Evolutionary conservation across 2,113 vertebrate genomes (phyloP).

Genomic region (Campylomormyrus tamandua): DNA sequence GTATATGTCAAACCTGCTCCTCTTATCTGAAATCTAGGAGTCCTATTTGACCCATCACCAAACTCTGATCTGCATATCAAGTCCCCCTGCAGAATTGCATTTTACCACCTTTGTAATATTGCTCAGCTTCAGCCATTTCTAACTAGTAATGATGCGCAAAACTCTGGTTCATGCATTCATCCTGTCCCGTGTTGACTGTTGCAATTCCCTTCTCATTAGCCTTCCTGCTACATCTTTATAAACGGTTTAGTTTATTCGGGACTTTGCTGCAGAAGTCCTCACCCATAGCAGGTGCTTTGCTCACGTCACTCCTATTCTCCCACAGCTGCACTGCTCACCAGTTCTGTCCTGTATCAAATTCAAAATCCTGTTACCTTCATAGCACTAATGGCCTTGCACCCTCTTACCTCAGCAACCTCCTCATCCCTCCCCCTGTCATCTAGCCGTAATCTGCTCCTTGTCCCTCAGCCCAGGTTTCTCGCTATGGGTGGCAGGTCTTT

Average conservation of each 20-base stretch:
- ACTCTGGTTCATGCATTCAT: not conserved
- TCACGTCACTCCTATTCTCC: not conserved
- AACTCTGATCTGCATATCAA: not conserved
- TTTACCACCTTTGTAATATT: not conserved
- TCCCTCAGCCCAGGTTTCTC: not conserved
- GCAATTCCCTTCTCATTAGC: not conserved
- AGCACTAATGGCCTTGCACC: not conserved
- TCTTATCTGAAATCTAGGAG: not conserved
- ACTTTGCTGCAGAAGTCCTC: not conserved
- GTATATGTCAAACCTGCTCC: not conserved
- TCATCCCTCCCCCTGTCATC: not conserved
- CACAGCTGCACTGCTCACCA: not conserved
- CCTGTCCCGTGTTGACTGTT: not conserved
- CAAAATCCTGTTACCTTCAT: not conserved
- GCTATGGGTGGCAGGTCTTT: not conserved
- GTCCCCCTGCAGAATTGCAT: not conserved
- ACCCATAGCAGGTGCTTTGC: not conserved
- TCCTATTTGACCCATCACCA: not conserved
- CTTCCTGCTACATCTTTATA: not conserved
- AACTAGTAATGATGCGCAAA: not conserved
- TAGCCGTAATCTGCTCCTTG: not conserved
- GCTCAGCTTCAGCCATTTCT: not conserved
- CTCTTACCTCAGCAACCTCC: not conserved
- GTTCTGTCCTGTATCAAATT: not conserved
- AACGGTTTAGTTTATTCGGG: not conserved